Evolutionary conservation across 2,888 invertebrate genomes (phyloP), one percentile per base, ranked within the genome.

Genomic region (Cotesia congregata): DNA sequence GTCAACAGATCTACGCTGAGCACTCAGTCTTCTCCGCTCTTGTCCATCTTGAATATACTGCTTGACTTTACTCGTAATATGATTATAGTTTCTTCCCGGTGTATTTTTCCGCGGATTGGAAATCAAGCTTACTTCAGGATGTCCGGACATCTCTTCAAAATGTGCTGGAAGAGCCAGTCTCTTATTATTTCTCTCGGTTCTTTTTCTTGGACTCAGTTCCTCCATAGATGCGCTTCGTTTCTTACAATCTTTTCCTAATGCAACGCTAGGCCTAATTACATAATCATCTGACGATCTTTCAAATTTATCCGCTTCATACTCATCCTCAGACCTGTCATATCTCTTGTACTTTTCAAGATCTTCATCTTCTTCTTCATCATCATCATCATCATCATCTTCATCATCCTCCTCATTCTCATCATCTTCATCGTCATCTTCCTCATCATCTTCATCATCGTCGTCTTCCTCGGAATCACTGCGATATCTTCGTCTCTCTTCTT

Each of bases 191-290:
- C 65, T 68, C 41, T 73, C 73, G 1, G 20, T 39, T 61, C 41
- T 72, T 5, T 78, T 77, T 1, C 74, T 77, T 0, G 80, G 79
- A 75, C 77, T 73, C 15, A 89, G 78, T 78, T 89, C 88, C 80
- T 88, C 87, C n/a, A 88, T 80, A 39, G 88, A 89, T 64, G 84
- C 79, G 78, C 88, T 88, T 17, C 86, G 85, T 76, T 86, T 84
- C 80, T 85, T 86, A 20, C 82, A 78, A 9, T 80, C 72, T 75
- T 81, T 64, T 38, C 82, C 79, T 4, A 83, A 65, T 6, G 80
- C 79, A 64, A 79, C 77, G 38, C 81, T 78, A 5, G 72, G 64
- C 72, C 75, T 74, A 73, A 84, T 73, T 75, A 84, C 17, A 79
- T 83, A 82, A 71, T 88, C 87, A 79, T 86, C 86, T 0, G 86